Conservation (phyloP, 2,113 vertebrate genomes). For the Mirounga angustirostris region DNA sequence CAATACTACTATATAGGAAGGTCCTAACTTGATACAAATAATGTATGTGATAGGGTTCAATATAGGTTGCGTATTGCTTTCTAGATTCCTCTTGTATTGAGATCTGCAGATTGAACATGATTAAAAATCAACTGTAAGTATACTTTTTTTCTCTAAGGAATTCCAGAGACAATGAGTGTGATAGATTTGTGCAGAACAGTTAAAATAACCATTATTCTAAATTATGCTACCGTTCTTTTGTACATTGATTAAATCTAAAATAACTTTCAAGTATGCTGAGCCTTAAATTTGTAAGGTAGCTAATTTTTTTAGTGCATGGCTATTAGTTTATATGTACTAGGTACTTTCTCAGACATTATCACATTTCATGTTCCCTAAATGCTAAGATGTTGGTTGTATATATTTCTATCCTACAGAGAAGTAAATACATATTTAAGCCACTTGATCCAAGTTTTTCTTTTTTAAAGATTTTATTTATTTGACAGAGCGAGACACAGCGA, state of each 20-base stretch:
- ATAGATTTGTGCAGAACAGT: not conserved
- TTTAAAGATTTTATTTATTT: no score
- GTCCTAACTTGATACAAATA: not conserved
- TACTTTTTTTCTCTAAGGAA: not conserved
- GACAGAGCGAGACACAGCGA: no score
- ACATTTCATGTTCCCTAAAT: not conserved
- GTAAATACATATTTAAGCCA: not conserved
- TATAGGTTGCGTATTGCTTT: not conserved
- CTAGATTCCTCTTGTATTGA: not conserved
- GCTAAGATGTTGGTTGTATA: not conserved
- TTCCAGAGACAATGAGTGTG: not conserved
- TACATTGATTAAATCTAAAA: not conserved
- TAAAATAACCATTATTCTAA: slow-evolving; percentile 25
- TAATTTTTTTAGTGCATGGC: not conserved
- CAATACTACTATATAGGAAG: not conserved
- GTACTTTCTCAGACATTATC: not conserved
- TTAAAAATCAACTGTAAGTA: not conserved
- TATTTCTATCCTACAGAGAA: not conserved
- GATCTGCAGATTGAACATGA: not conserved
- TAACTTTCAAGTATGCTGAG: not conserved
- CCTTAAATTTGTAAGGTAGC: not conserved
- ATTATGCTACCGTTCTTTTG: not conserved
- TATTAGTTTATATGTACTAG: not conserved
- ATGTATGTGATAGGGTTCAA: not conserved
- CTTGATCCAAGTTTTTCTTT: not conserved